phyloP scores from a whole-genome alignment of 2,113 vertebrate species.

The Mola mola region DNA sequence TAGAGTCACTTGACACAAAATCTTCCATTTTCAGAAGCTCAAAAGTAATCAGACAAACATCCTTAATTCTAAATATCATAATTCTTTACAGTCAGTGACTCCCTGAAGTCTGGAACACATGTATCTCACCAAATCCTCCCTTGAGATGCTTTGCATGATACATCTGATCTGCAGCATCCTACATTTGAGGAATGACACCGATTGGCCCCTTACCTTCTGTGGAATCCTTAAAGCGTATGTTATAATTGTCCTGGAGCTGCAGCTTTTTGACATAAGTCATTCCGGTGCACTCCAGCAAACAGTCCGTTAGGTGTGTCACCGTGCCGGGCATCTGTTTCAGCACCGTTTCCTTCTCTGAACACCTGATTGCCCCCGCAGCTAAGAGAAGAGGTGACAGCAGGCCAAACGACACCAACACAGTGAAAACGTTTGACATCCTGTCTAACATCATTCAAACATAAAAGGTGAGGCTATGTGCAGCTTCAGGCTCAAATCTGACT shows the following conservation, averaged over 20 bases:
- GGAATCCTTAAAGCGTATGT: constrained; percentile 70
- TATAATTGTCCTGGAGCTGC: constrained; percentile 57
- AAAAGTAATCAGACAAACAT: no score
- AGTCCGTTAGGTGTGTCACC: constrained; percentile 48
- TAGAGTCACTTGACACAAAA: no score
- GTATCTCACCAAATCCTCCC: no score
- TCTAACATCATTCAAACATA: constrained; percentile 1
- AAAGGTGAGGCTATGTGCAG: neutral
- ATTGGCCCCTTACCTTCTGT: constrained; percentile 67
- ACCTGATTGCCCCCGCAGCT: constrained; percentile 44
- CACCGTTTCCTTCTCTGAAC: constrained; percentile 53
- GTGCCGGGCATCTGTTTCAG: constrained; percentile 33
- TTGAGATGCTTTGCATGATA: neutral
- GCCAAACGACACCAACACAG: constrained; percentile 49
- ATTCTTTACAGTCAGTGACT: neutral
- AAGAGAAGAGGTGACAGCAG: constrained; percentile 52
- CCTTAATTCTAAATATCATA: no score
- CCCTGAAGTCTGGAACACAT: no score
- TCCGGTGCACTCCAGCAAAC: constrained; percentile 73
- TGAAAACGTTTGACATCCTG: constrained; percentile 60
- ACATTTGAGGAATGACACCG: neutral
- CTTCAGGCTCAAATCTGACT: neutral
- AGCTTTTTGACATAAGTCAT: constrained; percentile 67
- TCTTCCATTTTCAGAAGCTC: no score
- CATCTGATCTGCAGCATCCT: no score